Base-by-base conservation (phyloP, 2,888 invertebrate species). In the Thelaira solivaga region DNA sequence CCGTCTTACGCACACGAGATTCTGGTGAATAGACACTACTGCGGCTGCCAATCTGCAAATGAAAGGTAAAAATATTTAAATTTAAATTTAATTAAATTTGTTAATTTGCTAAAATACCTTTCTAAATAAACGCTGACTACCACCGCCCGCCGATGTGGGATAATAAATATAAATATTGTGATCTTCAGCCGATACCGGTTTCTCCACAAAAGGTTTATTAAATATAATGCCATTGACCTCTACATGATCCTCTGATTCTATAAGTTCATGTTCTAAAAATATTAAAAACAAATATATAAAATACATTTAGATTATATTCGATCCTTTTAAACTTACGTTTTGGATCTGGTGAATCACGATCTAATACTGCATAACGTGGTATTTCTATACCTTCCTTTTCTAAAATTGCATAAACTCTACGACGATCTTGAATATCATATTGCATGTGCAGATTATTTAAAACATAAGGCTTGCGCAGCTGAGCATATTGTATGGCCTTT, bases 151-250 rank as follows among this genome's bases (percentile, higher is more conserved):
- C 1, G 97, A 97, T 11, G 97, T 97, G 0, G 99, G 99, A 90
- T 99, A 99, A 89, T 99, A 99, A 84, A 99, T 99, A 88, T 98
- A 98, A 87, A 99, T 98, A 89, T 99, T 99, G 89, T 99, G 99
- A 90, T 99, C 99, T 90, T 99, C 99, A 0, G 99, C 99, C 20
- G 97, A 97, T 6, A 99, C 96, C 0, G 99, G 99, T 88, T 99
- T 99, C 90, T 99, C 99, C 18, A 99, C 99, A 90, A 99, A 99
- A 0, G 99, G 99, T 87, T 99, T 98, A 87, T 97, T 97, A 87
- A 99, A 98, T 20, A 94, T 94, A 26, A 96, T 93, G 5, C 97
- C 97, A 87, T 98, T 97, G 51, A 99, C 97, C 90, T 98, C 98
- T 3, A 99, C 97, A 84, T 97, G 97, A 89, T 99, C 98, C 88